Evolutionary conservation across 2,113 vertebrate genomes (phyloP).

Genomic region (Leptocoma aspasia): DNA sequence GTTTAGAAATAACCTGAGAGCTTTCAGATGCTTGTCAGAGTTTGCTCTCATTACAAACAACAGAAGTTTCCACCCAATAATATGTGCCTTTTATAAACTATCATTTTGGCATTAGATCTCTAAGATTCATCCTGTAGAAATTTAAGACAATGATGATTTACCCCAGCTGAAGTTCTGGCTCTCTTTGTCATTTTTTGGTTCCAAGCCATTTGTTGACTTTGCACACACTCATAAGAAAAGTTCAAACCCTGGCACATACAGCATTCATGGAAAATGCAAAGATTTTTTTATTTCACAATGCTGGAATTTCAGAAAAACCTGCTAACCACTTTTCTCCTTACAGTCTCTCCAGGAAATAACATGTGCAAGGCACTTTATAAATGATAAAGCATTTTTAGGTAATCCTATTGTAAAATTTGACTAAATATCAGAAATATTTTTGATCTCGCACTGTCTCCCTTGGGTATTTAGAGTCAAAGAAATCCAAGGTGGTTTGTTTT

Average conservation of each 20-base stretch:
- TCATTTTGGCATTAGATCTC: background rate
- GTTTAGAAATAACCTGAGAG: background rate
- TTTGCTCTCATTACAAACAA: background rate
- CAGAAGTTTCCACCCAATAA: background rate
- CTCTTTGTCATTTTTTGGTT: background rate
- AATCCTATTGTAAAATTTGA: conserved; percentile 51
- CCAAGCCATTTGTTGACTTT: conserved; percentile 18
- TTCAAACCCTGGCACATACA: conserved; percentile 14
- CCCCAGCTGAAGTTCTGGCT: background rate
- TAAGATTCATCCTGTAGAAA: background rate
- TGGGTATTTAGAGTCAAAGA: conserved; percentile 38
- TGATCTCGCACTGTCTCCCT: conserved; percentile 43
- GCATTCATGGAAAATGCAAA: conserved; percentile 22
- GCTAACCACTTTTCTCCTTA: conserved; percentile 38
- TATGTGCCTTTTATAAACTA: background rate
- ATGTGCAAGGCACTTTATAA: conserved; percentile 11
- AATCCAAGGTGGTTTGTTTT: background rate
- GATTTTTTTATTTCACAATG: conserved; percentile 42
- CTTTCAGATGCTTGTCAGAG: background rate
- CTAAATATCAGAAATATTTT: conserved; percentile 63
- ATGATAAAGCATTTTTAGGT: conserved; percentile 47
- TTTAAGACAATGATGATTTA: background rate
- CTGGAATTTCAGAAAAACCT: conserved; percentile 51
- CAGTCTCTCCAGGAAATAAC: conserved; percentile 35
- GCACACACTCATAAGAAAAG: background rate